Evolutionary conservation across 2,888 invertebrate species (phyloP).

Genomic region (Parascotia fuliginaria): DNA sequence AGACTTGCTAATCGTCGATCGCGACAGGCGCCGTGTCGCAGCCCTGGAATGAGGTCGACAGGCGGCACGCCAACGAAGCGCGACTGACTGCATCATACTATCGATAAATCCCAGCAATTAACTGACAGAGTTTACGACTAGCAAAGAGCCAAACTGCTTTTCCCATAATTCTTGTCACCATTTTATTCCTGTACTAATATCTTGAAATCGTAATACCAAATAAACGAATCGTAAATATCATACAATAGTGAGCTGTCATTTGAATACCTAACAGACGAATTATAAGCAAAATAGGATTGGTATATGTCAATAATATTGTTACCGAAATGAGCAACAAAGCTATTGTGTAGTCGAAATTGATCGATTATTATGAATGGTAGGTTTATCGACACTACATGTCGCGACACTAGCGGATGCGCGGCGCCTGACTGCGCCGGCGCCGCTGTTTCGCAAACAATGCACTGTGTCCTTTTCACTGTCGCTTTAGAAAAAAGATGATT

Average conservation of each 20-base stretch:
- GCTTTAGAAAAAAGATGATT: constrained; percentile 68
- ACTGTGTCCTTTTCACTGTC: constrained; percentile 58
- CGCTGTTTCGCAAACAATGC: constrained; percentile 76
- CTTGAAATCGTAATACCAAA: not conserved
- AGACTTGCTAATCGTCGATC: constrained; percentile 63
- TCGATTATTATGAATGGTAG: constrained; percentile 56
- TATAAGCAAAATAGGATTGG: constrained; percentile 30
- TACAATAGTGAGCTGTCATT: constrained; percentile 11
- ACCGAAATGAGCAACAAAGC: constrained; percentile 47
- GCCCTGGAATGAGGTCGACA: constrained; percentile 64
- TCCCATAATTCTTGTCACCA: constrained; percentile 14
- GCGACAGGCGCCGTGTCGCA: constrained; percentile 66
- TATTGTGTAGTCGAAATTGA: constrained; percentile 54
- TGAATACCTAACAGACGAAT: constrained; percentile 19
- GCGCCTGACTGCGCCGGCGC: constrained; percentile 67
- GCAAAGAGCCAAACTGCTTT: constrained; percentile 21
- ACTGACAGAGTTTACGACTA: constrained; percentile 34
- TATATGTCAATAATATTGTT: constrained; percentile 36
- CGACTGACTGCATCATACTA: constrained; percentile 51
- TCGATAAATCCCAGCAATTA: constrained; percentile 60
- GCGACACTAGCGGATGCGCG: constrained; percentile 79
- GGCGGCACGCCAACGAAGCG: constrained; percentile 61
- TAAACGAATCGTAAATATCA: constrained; percentile 1
- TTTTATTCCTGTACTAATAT: constrained; percentile 12
- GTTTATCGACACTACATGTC: constrained; percentile 58